Conservation (phyloP, 1,140 invertebrate genomes). For the Plectrocnemia conspersa region DNA sequence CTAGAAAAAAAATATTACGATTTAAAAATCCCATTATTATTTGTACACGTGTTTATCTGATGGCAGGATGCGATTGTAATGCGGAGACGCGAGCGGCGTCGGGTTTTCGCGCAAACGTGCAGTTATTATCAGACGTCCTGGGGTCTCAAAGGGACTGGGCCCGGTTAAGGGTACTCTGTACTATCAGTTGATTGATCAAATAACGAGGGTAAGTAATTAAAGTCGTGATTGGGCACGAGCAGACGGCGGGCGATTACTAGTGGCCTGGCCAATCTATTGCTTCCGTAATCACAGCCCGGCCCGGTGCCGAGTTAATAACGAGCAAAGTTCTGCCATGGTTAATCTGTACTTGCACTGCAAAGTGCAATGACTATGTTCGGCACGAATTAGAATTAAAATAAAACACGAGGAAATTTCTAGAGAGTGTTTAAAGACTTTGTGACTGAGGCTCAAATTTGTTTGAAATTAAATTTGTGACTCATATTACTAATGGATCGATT, state of each 20-base stretch:
- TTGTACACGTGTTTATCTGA: no score
- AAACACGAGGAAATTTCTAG: no score
- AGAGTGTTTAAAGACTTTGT: no score
- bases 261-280: conserved; percentile 9
- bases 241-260: conserved; percentile 23
- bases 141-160: conserved; percentile 16
- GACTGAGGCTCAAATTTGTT: no score
- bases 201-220: conserved; percentile 35
- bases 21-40: no score
- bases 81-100: no score
- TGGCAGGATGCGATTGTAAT: conserved; percentile 8
- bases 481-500: no score
- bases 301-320: not conserved
- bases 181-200: conserved; percentile 36
- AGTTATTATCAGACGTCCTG: not conserved
- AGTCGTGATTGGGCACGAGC: conserved; percentile 33
- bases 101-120: conserved; percentile 15
- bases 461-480: no score
- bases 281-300: not conserved
- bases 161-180: conserved; percentile 19
- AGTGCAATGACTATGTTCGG: not conserved
- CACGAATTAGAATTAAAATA: no score
- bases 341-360: not conserved
- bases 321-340: not conserved
- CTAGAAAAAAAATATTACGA: no score